These are phyloP conservation scores for Neodiprion lecontei DNA, from an alignment of 1,140 invertebrate genomes.

Conservation along the genomic window DNA sequence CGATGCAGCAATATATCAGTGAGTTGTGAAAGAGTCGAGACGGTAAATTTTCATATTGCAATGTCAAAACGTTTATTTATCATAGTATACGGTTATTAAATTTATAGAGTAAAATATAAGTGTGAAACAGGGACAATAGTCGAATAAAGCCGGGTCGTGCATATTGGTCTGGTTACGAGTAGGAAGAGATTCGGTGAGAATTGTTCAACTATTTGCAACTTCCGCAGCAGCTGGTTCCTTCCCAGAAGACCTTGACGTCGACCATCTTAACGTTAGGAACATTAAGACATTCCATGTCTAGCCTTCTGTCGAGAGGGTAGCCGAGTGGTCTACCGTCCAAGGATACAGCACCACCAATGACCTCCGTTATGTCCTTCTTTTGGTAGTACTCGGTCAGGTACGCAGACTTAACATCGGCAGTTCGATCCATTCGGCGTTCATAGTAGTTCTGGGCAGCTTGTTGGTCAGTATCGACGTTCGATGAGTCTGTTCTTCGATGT, in stretches of 20 bases:
- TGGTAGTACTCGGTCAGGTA: constrained; percentile 42
- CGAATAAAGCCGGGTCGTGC: neutral
- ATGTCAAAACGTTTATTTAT: constrained; percentile 1
- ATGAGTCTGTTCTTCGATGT: neutral
- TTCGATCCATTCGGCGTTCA: constrained; percentile 26
- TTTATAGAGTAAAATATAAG: neutral
- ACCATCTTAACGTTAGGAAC: constrained; percentile 56
- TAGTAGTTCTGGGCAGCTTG: neutral
- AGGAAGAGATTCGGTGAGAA: too few relatives aligned
- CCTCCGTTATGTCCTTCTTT: constrained; percentile 40
- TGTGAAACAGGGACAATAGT: neutral
- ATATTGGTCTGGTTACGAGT: neutral
- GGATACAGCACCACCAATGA: constrained; percentile 52
- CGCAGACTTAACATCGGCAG: constrained; percentile 34
- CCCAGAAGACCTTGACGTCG: constrained; percentile 58
- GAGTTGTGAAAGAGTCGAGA: neutral
- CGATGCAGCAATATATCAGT: neutral
- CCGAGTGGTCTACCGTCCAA: constrained; percentile 59
- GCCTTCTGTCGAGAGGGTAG: constrained; percentile 62
- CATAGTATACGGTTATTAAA: neutral
- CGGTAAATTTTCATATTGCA: neutral
- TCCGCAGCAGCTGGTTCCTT: constrained; percentile 29
- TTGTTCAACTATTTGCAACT: too few relatives aligned
- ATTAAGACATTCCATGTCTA: constrained; percentile 49
- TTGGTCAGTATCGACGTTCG: neutral